phyloP scores from a whole-genome alignment of 2,797 vertebrate genomes.

The Anguilla anguilla region DNA sequence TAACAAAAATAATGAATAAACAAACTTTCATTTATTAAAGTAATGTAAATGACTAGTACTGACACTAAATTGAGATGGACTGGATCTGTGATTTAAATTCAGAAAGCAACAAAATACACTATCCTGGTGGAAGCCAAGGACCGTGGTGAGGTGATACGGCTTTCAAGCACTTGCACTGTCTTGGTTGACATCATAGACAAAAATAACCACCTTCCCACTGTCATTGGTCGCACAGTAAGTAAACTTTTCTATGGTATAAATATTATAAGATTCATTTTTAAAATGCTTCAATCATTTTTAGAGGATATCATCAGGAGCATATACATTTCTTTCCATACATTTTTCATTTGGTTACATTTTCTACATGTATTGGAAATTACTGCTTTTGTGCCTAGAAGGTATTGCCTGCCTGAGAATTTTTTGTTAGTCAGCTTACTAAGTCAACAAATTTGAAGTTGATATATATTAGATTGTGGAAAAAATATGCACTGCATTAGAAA shows the following conservation, averaged over 20 bases:
- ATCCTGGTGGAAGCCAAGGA: conserved; percentile 70
- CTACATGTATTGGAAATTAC: neutral
- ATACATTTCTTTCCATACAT: neutral
- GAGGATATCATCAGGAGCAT: neutral
- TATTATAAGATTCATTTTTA: too few relatives aligned
- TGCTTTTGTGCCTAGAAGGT: neutral
- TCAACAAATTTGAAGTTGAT: neutral
- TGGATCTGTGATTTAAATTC: neutral
- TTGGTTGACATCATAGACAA: conserved; percentile 59
- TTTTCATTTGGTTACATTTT: neutral
- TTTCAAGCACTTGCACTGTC: conserved; percentile 63
- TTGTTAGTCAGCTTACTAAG: neutral
- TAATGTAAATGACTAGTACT: neutral
- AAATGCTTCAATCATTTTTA: neutral
- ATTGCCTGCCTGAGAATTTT: neutral
- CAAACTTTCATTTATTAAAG: neutral
- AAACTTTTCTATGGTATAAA: neutral
- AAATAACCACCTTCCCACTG: conserved; percentile 66
- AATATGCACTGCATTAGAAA: neutral
- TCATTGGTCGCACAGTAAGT: conserved; percentile 59
- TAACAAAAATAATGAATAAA: neutral
- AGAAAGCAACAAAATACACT: conserved; percentile 66
- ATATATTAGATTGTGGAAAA: neutral
- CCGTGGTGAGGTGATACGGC: conserved; percentile 43
- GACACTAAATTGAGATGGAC: neutral